Evolutionary conservation across 2,797 vertebrate species (phyloP).

Genomic region (Odontamblyopus lacepedii): DNA sequence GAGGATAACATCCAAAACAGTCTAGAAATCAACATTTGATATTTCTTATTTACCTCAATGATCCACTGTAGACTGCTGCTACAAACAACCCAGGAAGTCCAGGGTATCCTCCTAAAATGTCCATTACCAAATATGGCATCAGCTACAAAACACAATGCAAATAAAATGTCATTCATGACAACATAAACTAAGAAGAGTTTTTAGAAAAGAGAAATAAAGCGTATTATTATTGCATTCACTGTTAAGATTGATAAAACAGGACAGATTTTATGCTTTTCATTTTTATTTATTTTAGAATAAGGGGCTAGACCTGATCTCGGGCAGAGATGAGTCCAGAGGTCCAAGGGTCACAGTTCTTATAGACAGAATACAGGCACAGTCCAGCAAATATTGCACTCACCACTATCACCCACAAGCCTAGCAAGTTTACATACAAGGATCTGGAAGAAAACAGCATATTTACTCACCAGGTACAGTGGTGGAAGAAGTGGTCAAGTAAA

Average conservation of each 20-base stretch:
- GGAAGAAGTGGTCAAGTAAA: too few species aligned
- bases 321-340: constrained; percentile 79
- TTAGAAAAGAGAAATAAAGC: background rate
- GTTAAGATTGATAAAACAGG: too few species aligned
- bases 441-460: constrained; percentile 60
- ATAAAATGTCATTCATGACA: background rate
- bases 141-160: constrained; percentile 67
- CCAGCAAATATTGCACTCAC: constrained; percentile 82
- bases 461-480: too few species aligned
- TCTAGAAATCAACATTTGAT: too few species aligned
- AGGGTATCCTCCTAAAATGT: constrained; percentile 85
- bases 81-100: constrained; percentile 88
- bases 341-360: constrained; percentile 91
- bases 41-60: constrained; percentile 82
- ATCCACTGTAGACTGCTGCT: constrained; percentile 78
- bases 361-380: constrained; percentile 88
- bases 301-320: constrained; percentile 84
- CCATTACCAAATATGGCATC: constrained; percentile 92
- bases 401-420: constrained; percentile 86
- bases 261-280: too few species aligned
- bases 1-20: too few species aligned
- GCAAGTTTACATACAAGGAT: constrained; percentile 89
- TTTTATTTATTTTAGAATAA: background rate
- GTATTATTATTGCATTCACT: background rate
- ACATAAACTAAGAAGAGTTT: background rate